phyloP scores from a whole-genome alignment of 1,140 invertebrate species.

The Microplitis mediator region DNA sequence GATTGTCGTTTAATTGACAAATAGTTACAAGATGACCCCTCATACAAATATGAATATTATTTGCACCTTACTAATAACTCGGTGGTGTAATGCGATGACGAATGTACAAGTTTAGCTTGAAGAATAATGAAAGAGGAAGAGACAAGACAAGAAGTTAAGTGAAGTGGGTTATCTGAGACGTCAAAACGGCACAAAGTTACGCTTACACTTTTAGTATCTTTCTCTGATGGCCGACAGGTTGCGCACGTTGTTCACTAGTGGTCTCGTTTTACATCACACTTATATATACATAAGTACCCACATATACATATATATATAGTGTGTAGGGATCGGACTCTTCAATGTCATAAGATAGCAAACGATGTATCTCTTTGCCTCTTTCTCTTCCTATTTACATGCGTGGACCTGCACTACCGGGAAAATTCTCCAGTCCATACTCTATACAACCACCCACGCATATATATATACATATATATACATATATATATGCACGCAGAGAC shows the following conservation, averaged over 20 bases:
- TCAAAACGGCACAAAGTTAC: conserved; percentile 57
- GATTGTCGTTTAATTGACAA: no score
- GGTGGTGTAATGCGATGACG: no score
- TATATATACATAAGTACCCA: conserved; percentile 44
- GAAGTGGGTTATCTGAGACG: conserved; percentile 39
- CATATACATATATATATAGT: neutral
- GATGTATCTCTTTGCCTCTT: neutral
- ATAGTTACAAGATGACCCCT: no score
- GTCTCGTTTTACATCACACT: conserved; percentile 30
- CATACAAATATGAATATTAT: no score
- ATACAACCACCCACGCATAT: no score
- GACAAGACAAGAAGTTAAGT: conserved; percentile 11
- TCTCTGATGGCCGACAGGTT: conserved; percentile 51
- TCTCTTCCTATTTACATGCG: neutral
- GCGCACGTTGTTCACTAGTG: conserved; percentile 35
- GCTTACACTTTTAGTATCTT: conserved; percentile 28
- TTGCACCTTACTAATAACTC: no score
- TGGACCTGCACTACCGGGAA: neutral
- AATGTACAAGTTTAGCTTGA: no score
- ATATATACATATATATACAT: no score
- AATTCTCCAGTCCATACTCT: neutral
- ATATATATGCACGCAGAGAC: neutral
- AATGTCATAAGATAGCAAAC: conserved; percentile 54
- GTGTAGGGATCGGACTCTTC: conserved; percentile 38
- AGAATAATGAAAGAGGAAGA: neutral